Conservation (phyloP, 1,140 invertebrate species). For the Zelostemma sp. region DNA sequence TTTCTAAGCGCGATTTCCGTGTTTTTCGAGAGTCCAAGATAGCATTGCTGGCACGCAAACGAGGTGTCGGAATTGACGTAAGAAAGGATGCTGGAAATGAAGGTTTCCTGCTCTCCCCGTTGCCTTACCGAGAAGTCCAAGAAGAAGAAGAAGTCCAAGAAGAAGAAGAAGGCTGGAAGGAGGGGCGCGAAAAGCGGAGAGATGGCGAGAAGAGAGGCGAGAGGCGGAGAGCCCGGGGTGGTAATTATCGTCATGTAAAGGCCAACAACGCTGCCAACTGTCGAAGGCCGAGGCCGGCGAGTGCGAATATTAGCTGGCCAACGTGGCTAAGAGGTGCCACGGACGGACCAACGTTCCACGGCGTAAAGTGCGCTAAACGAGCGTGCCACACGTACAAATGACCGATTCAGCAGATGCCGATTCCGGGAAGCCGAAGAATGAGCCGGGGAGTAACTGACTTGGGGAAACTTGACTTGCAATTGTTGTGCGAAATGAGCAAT, state of each 20-base stretch:
- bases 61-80: constrained; percentile 36
- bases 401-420: constrained; percentile 4
- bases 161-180: constrained; percentile 10
- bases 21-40: constrained; percentile 21
- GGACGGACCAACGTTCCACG: constrained; percentile 15
- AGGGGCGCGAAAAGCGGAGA: constrained; percentile 14
- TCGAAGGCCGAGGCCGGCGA: constrained; percentile 40
- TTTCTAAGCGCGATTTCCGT: constrained; percentile 11
- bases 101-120: background rate
- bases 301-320: constrained; percentile 52
- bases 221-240: constrained; percentile 21
- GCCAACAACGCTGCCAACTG: constrained; percentile 52
- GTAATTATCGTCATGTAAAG: constrained; percentile 56
- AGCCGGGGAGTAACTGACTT: background rate
- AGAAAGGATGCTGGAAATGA: constrained; percentile 14
- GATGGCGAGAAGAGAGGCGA: constrained; percentile 25
- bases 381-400: constrained; percentile 34
- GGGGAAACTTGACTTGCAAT: background rate
- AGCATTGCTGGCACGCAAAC: constrained; percentile 34
- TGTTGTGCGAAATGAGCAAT: background rate
- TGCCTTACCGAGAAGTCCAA: constrained; percentile 23
- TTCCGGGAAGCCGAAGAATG: constrained; percentile 18
- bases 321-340: constrained; percentile 49
- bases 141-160: background rate
- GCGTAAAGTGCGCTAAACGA: constrained; percentile 36